phyloP scores from a whole-genome alignment of 2,888 invertebrate genomes.

The Sicus ferrugineus region DNA sequence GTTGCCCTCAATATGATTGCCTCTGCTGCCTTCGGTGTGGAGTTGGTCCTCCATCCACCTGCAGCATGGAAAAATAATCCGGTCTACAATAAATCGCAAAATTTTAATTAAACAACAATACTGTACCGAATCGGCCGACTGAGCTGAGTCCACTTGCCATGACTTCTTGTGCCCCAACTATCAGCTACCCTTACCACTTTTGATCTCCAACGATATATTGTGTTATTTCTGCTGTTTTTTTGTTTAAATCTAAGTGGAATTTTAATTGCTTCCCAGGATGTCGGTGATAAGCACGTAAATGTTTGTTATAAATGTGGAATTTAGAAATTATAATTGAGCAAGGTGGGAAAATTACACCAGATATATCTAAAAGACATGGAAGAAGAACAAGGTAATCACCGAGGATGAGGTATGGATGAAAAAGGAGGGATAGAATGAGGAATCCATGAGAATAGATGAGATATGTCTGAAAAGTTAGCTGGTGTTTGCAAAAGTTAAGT shows the following conservation, averaged over 20 bases:
- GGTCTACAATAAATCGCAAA: constrained; percentile 22
- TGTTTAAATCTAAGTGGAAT: constrained; percentile 23
- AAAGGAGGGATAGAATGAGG: too few relatives aligned
- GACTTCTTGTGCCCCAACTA: too few relatives aligned
- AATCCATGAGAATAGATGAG: too few relatives aligned
- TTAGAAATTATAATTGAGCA: not conserved
- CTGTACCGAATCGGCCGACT: not conserved
- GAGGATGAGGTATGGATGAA: too few relatives aligned
- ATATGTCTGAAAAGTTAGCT: too few relatives aligned
- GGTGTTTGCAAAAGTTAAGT: too few relatives aligned
- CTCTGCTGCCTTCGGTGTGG: constrained; percentile 4
- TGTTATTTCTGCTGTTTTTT: constrained; percentile 4
- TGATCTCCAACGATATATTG: not conserved
- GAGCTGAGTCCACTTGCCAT: not conserved
- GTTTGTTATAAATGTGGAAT: not conserved
- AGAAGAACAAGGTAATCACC: too few relatives aligned
- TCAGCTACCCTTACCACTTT: not conserved
- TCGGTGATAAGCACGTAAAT: not conserved
- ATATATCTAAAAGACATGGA: too few relatives aligned
- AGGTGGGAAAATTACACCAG: not conserved
- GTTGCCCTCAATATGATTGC: constrained; percentile 26
- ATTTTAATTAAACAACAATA: constrained; percentile 29
- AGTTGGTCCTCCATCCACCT: constrained; percentile 4
- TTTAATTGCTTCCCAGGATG: constrained; percentile 17
- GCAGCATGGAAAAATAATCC: constrained; percentile 12